Conservation (phyloP, 1,140 invertebrate species). For the Mya arenaria region DNA sequence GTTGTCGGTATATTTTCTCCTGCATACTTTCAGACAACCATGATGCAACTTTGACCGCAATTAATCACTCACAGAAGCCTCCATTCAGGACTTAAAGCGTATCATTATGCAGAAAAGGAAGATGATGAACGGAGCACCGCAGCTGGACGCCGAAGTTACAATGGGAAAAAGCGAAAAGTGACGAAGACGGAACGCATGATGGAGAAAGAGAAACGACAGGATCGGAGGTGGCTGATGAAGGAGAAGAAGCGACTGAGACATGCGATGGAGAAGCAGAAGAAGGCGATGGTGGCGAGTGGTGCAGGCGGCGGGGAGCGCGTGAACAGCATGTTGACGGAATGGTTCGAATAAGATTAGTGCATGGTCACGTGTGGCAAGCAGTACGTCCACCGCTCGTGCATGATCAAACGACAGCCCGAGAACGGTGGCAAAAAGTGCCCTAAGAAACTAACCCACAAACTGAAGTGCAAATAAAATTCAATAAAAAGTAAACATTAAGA, state of each 20-base stretch:
- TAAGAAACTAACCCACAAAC: constrained; percentile 66
- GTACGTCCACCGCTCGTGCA: constrained; percentile 60
- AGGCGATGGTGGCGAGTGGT: constrained; percentile 24
- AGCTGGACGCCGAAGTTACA: constrained; percentile 30
- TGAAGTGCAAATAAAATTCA: constrained; percentile 62
- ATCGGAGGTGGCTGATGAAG: constrained; percentile 46
- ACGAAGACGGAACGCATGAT: constrained; percentile 41
- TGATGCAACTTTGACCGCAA: constrained; percentile 35
- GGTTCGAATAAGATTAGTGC: constrained; percentile 80
- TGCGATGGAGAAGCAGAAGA: constrained; percentile 40
- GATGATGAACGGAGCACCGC: too few species aligned
- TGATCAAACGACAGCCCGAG: constrained; percentile 68
- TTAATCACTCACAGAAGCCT: constrained; percentile 17
- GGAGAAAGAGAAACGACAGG: constrained; percentile 34
- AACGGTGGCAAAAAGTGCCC: constrained; percentile 76
- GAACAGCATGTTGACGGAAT: constrained; percentile 78
- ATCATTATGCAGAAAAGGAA: constrained; percentile 58
- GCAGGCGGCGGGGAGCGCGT: constrained; percentile 40
- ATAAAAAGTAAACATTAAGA: constrained; percentile 76
- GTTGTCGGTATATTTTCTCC: too few species aligned
- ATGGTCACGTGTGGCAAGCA: constrained; percentile 78
- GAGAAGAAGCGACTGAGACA: constrained; percentile 51
- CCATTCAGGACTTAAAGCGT: constrained; percentile 30
- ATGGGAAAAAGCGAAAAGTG: constrained; percentile 60
- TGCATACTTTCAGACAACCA: constrained; percentile 20